Base-by-base conservation (phyloP, 2,113 vertebrate genomes). In the Aythya baeri region DNA sequence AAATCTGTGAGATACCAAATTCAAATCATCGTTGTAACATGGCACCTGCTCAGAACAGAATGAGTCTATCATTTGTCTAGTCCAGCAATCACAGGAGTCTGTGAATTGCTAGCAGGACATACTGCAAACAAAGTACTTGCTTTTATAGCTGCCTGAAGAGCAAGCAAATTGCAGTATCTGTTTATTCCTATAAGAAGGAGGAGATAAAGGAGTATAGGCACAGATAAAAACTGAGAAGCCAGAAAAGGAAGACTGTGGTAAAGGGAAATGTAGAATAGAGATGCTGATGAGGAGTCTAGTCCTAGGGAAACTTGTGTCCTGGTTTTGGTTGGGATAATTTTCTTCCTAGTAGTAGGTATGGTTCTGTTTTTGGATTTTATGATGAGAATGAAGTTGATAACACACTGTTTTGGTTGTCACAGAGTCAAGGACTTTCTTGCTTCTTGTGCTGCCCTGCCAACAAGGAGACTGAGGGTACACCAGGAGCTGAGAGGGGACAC, bases 31-130 rank as follows among this genome's bases (percentile, higher is more conserved):
- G 10, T 36, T 92, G 63, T n/a, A 89, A 73, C 41, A 41, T 41
- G 41, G 41, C 41, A 41, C 8, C 73, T 2, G 12, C 32, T 73
- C 20, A 83, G 31, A 94, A 80, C n/a, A 79, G 57, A 78, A 84
- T 8, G 27, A 81, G 68, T 81, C 58, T 87, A 14, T 43, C 17
- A 50, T 62, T 80, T 77, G 12, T 36, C 18, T 62, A 66, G 18
- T 14, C 6, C 32, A n/a, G 27, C 0, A 1, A 43, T 50, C 54
- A 25, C 3, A 2, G 31, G 31, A 79, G 17, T 23, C 13, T 61
- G 23, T 22, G 8, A 81, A 77, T 23, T 78, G 11, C 7, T 75
- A 82, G 21, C 7, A 72, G 36, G 58, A 10, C 5, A 49, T 3
- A 4, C 38, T 67, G 31, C 5, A 16, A 83, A 14, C 49, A 43